phyloP scores from a whole-genome alignment of 1,140 invertebrate species.

The Dryas iulia region DNA sequence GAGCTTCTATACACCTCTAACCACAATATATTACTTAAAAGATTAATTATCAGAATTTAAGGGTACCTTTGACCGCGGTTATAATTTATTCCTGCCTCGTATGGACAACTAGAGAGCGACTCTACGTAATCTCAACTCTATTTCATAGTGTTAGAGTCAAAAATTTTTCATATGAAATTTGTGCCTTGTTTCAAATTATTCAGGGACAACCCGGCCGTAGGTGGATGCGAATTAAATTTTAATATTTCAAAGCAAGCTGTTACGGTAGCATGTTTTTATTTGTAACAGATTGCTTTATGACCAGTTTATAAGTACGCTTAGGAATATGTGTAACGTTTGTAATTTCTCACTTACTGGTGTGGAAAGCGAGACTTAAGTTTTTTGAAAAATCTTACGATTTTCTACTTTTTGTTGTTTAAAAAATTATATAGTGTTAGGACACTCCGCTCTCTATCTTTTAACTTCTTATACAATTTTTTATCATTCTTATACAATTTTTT shows the following conservation, averaged over 20 bases:
- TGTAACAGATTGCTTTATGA: conserved; percentile 3
- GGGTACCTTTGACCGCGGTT: conserved; percentile 23
- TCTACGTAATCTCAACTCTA: neutral
- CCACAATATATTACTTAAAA: conserved; percentile 27
- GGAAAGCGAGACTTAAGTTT: too few species aligned
- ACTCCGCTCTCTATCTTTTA: too few species aligned
- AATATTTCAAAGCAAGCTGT: conserved; percentile 26
- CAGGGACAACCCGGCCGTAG: conserved; percentile 16
- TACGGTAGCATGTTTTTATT: conserved; percentile 12
- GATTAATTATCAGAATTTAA: conserved; percentile 25
- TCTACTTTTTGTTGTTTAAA: too few species aligned
- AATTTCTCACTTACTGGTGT: neutral
- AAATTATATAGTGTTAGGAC: too few species aligned
- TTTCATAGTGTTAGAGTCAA: neutral
- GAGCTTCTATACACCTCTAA: neutral
- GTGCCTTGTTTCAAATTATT: conserved; percentile 21
- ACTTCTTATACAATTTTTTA: too few species aligned
- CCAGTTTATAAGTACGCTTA: neutral
- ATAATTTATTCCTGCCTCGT: conserved; percentile 22
- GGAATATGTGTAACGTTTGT: neutral
- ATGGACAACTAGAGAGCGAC: neutral
- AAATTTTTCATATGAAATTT: neutral
- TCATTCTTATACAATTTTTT: too few species aligned
- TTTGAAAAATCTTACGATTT: too few species aligned
- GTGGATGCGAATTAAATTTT: conserved; percentile 29